Evolutionary conservation across 2,113 vertebrate genomes (phyloP).

Genomic region (Rhodinocichla rosea): DNA sequence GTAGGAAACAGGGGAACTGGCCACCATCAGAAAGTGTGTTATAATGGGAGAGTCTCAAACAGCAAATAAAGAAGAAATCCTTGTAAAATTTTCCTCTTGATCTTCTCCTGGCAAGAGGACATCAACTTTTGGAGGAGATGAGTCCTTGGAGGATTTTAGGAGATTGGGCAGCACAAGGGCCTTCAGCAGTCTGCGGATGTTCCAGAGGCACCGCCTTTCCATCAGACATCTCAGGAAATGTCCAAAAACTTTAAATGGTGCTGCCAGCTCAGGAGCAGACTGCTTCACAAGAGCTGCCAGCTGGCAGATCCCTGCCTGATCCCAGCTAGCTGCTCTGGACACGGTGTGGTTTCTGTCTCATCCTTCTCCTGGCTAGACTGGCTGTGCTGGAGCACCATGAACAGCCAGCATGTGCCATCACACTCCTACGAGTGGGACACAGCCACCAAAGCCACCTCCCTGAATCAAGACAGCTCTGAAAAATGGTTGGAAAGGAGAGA

Average conservation of each 20-base stretch:
- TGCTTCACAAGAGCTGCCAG: neutral
- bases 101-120: neutral
- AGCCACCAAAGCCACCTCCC: neutral
- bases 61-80: neutral
- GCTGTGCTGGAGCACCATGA: neutral
- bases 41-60: neutral
- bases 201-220: neutral
- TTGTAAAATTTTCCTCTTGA: neutral
- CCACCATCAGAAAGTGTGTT: neutral
- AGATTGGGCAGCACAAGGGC: neutral
- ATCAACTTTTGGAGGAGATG: neutral
- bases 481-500: neutral
- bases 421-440: neutral
- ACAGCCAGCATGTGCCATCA: neutral
- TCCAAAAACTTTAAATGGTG: neutral
- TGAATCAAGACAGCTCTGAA: neutral
- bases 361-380: neutral
- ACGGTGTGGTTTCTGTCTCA: accelerated
- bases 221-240: neutral
- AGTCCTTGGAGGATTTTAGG: neutral
- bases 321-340: neutral
- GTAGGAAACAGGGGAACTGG: neutral
- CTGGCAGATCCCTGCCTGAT: neutral
- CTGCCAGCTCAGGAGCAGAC: neutral
- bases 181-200: neutral